Base-by-base conservation (phyloP, 2,797 vertebrate species). In the Amphiprion clarkii region DNA sequence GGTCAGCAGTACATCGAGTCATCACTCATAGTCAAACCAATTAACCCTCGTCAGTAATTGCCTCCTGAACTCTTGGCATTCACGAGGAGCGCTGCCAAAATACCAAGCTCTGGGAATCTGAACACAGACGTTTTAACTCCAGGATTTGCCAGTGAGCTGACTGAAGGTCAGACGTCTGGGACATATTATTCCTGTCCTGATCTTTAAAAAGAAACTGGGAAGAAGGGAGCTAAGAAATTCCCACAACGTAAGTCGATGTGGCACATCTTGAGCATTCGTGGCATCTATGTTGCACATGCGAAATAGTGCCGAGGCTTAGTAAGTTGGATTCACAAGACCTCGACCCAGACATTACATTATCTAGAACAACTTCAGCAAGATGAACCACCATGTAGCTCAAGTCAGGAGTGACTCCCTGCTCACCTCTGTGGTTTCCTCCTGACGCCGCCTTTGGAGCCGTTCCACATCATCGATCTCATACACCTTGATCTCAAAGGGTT, bases 401-500 rank as follows among this genome's bases (percentile, higher is more conserved):
- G 51, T 65, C 9, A 2, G 52, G 53, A 68, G 42, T 77, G 73
- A 86, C 69, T 63, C 42, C 53, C 27, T 52, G 25, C 93, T 94
- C 84, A 96, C 95, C 94, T 96, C 95, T 70, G 88, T 46, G 21
- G 75, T 66, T 79, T 96, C 95, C 61, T 97, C 97, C 90, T 96
- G 95, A 59, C 97, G 95, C 69, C 96, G 93, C 82, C 96, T 96
- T 92, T 99, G 98, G 78, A 99, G 94, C 19, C 97, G 94, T 87
- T 98, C 96, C 91, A 99, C 97, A 5, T 99, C 98, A 6, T 99
- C 99, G 1, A 99, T 99, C 94, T 99, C 97, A 36, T 99, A 99
- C 91, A 99, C 98, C 93, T 99, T 99, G 90, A 99, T 99, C 94
- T 99, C 98, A 88, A 99, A 99, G 67, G 98, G 97, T 88, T 99